phyloP scores from a whole-genome alignment of 2,888 invertebrate genomes.

The Drymonia ruficornis region DNA sequence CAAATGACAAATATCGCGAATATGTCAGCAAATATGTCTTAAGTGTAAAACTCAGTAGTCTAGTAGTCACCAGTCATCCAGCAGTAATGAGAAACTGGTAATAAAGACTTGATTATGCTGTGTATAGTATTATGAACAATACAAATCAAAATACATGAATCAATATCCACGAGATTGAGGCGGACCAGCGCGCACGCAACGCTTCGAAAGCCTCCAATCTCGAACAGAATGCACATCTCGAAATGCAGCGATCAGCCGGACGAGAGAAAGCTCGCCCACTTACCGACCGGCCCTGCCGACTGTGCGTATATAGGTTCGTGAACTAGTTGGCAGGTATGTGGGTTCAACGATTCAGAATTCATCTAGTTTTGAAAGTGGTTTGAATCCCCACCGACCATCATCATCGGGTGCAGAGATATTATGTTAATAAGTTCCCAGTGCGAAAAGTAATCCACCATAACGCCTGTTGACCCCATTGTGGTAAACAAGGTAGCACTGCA shows the following conservation, averaged over 20 bases:
- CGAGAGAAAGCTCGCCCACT: conserved; percentile 34
- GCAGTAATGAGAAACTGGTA: no score
- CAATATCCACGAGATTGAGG: neutral
- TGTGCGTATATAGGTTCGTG: neutral
- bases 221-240: neutral
- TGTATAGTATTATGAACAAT: no score
- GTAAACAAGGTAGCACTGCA: no score
- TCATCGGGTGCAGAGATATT: neutral
- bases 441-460: neutral
- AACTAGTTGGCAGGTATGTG: neutral
- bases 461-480: no score
- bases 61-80: no score
- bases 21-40: no score
- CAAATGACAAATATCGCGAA: no score
- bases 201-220: neutral
- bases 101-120: no score
- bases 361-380: neutral
- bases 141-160: neutral
- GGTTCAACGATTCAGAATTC: neutral
- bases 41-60: no score
- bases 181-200: neutral
- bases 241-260: neutral
- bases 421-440: neutral
- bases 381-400: neutral
- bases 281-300: conserved; percentile 23